These are phyloP conservation scores for Sus cebifrons DNA, from an alignment of 2,797 vertebrate genomes.

Conservation along the genomic window DNA sequence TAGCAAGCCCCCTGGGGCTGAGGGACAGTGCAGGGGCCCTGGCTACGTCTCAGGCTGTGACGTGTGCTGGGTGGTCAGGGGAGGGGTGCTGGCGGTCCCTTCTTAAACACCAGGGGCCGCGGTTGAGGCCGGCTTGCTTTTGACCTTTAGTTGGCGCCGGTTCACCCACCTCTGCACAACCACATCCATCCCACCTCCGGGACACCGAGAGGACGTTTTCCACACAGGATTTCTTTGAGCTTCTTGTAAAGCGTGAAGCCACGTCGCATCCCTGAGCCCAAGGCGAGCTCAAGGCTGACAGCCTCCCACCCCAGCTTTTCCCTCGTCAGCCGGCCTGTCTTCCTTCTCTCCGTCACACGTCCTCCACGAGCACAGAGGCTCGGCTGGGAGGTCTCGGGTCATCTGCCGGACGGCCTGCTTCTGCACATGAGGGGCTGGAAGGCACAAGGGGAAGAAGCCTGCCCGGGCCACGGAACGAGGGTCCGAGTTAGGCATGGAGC, in stretches of 20 bases:
- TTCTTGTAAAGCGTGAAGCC: not conserved
- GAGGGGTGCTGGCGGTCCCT: not conserved
- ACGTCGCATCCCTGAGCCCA: rapidly evolving
- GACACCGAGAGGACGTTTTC: not conserved
- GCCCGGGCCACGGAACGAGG: not conserved
- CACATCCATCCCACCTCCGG: not conserved
- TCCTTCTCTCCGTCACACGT: not conserved
- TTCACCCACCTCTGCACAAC: not conserved
- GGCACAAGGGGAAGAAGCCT: not conserved
- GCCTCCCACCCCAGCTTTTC: not conserved
- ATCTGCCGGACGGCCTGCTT: not conserved
- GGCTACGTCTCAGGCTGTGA: not conserved
- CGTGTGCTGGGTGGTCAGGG: rapidly evolving
- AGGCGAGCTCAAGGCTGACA: rapidly evolving
- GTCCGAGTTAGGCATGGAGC: rapidly evolving
- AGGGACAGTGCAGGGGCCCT: not conserved
- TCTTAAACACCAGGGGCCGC: not conserved
- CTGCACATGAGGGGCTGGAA: not conserved
- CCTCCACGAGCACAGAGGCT: rapidly evolving
- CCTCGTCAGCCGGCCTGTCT: not conserved
- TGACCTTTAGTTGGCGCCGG: not conserved
- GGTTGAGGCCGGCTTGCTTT: not conserved
- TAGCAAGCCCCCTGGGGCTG: not conserved
- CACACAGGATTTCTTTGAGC: not conserved
- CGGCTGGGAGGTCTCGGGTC: not conserved